Evolutionary conservation across 2,113 vertebrate species (phyloP), one percentile per base, ranked within the genome.

Genomic region (Ascaphus truei): DNA sequence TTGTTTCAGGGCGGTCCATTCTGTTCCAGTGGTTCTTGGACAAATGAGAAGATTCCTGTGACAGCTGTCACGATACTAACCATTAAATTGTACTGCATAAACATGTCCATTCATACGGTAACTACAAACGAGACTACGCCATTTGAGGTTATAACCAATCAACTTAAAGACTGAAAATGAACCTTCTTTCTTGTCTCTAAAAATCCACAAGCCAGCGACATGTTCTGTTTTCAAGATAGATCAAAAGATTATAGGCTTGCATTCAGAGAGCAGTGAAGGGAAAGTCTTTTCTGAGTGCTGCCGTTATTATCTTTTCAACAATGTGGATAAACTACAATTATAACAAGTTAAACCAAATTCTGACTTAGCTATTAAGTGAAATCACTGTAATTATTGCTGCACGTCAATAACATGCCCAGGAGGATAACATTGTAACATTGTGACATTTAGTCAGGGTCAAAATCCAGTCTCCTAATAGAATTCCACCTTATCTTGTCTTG

Each of bases 321-420:
- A 9, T 20, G 30, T 34, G 16, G 9, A 20, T 13, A 57, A 30
- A 57, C 16, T 22, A 20, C 53, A 57, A 57, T 57, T 57, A 57
- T 11, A 57, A 30, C 7, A 55, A 57, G 29, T 31, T 57, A 36
- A 57, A 57, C 29, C 15, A 33, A 56, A 56, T 57, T 31, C 30
- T 31, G n/a, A 18, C 16, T 20, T 20, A 26, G 53, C 18, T 57
- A 6, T 57, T 34, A 57, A 20, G 4, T 55, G 7, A 34, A 57
- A 57, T 57, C 53, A 36, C 30, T 57, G 53, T 31, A 57, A 57
- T 57, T 57, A 57, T 57, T 57, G 30, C 18, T 36, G 31, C n/a
- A 57, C 22, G 53, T 8, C 53, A 36, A 34, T 22, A 57, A 30
- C 16, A 34, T 20, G n/a, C 41, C 41, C 20, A n/a, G 20, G 11